These are phyloP conservation scores for Malurus elegans DNA, from an alignment of 2,113 vertebrate genomes.

Conservation along the genomic window DNA sequence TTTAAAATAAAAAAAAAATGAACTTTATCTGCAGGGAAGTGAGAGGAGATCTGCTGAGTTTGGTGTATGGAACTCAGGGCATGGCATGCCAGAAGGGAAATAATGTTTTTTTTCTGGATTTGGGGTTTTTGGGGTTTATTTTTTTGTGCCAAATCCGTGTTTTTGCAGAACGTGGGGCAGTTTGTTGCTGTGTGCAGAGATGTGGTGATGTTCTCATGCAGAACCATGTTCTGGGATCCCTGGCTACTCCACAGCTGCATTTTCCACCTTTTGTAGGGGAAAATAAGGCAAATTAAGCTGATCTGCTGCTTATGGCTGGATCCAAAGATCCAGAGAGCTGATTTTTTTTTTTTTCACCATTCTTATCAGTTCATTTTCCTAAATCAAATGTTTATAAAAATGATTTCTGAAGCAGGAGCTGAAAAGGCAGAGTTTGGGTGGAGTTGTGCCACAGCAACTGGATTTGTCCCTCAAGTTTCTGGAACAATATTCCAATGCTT, in stretches of 20 bases:
- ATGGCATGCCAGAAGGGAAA: not conserved
- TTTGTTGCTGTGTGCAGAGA: not conserved
- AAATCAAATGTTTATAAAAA: not conserved
- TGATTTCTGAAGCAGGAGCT: not conserved
- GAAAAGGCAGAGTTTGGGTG: not conserved
- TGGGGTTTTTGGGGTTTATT: no score
- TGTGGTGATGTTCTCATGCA: not conserved
- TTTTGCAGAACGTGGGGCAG: fast-evolving
- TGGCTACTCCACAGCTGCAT: not conserved
- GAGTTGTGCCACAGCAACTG: not conserved
- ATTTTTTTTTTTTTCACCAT: not conserved
- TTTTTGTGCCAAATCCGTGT: fast-evolving
- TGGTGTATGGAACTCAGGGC: not conserved
- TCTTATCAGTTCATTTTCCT: not conserved
- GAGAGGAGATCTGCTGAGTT: not conserved
- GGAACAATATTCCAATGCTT: not conserved
- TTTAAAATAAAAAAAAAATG: fast-evolving
- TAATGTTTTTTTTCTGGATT: not conserved
- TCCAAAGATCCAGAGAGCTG: not conserved
- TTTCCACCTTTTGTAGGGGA: not conserved
- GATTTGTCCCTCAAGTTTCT: not conserved
- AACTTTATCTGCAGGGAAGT: fast-evolving
- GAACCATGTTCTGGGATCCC: not conserved
- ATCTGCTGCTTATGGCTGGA: not conserved
- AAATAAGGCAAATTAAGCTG: not conserved